Conservation (phyloP, 2,888 invertebrate species). For the Eurytoma adleriae region DNA sequence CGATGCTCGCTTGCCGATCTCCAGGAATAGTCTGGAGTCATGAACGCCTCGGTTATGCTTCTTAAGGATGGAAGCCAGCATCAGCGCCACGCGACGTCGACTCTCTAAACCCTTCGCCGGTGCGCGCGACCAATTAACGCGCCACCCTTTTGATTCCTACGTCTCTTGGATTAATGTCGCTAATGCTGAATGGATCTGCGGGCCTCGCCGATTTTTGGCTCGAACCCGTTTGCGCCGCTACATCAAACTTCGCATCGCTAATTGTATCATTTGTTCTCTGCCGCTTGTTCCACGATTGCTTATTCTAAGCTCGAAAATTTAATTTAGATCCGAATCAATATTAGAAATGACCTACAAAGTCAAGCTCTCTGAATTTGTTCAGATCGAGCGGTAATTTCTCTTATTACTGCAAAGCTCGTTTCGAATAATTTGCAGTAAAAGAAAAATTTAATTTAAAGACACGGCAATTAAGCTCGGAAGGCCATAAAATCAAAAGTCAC, state of each 20-base stretch:
- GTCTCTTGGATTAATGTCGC: constrained; percentile 62
- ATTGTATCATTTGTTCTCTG: constrained; percentile 50
- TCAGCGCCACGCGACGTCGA: constrained; percentile 9
- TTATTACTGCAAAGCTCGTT: too few relatives aligned
- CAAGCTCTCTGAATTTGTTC: too few relatives aligned
- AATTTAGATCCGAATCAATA: too few relatives aligned
- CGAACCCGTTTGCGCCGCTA: constrained; percentile 50
- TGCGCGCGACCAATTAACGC: constrained; percentile 64
- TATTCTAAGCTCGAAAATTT: too few relatives aligned
- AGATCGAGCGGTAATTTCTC: too few relatives aligned
- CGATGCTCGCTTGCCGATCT: constrained; percentile 56
- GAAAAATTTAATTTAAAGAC: background rate
- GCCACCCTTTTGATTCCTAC: constrained; percentile 65
- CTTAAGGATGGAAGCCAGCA: constrained; percentile 57
- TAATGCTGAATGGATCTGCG: constrained; percentile 45
- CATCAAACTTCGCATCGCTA: constrained; percentile 49
- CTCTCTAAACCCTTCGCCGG: constrained; percentile 6
- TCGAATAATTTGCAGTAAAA: too few relatives aligned
- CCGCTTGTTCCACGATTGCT: background rate
- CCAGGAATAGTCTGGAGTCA: constrained; percentile 61
- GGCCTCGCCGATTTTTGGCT: constrained; percentile 35
- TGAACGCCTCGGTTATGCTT: constrained; percentile 60
- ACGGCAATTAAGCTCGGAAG: background rate
- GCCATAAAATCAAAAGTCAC: background rate
- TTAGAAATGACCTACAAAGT: too few relatives aligned